Base-by-base conservation (phyloP, 2,113 vertebrate species). In the Silurus meridionalis region DNA sequence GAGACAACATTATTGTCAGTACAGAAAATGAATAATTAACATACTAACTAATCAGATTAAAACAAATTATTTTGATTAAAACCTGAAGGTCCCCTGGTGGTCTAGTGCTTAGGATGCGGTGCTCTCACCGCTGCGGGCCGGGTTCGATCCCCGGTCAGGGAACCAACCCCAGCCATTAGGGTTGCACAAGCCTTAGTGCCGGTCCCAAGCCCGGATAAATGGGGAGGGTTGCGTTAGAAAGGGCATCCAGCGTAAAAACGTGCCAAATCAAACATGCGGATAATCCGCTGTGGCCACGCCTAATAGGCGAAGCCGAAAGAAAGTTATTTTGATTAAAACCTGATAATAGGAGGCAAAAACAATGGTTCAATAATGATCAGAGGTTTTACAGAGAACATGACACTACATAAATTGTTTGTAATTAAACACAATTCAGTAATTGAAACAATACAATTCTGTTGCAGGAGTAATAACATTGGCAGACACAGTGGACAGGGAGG, bases 401-500 rank as follows among this genome's bases (percentile, higher is more conserved):
- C 25, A 21, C 74, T 48, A 10, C 0, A 10, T 74, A 74, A n/a
- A 75, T 52, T 10, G 28, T 58, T 14, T 78, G 3, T 37, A 67
- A 14, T 25, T 50, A n/a, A 25, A 2, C 17, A 10, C 14, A 84
- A 17, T 83, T 53, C 58, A 53, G 3, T n/a, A 77, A 21, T 4
- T 81, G 37, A 28, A 83, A 77, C 19, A 48, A 2, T 7, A 46
- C 37, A 15, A 60, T 21, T 57, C 74, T 89, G n/a, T 84, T 90
- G 53, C 87, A 99, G 98, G 98, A 87, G 94, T 94, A 87, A 97
- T 99, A 80, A 92, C 92, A 60, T 97, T 97, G 0, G 90, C 93
- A 10, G 94, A 92, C 75, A 80, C 88, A 0, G 90, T 99, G 3
- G 97, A 99, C 91, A 92, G 97, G 13, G 98, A 99, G 93, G 92